phyloP scores from a whole-genome alignment of 2,888 invertebrate species.

The Caenorhabditis doughertyi region DNA sequence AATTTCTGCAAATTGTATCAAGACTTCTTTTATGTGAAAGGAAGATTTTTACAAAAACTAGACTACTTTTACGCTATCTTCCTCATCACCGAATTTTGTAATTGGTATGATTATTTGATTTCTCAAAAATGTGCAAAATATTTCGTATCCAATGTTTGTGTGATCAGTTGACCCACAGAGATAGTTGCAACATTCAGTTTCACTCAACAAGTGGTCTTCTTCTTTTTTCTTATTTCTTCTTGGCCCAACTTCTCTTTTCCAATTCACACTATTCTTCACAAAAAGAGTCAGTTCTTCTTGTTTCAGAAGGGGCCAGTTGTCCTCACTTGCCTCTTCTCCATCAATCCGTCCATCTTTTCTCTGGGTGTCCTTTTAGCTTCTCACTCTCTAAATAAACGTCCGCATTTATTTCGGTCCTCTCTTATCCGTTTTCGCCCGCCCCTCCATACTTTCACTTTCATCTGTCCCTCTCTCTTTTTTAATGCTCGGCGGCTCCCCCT shows the following conservation, averaged over 20 bases:
- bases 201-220: slow-evolving; percentile 11
- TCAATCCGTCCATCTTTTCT: slow-evolving; percentile 58
- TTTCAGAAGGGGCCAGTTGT: slow-evolving; percentile 52
- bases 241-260: slow-evolving; percentile 10
- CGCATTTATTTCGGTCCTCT: slow-evolving; percentile 55
- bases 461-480: slow-evolving; percentile 36
- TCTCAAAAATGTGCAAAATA: not conserved
- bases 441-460: slow-evolving; percentile 45
- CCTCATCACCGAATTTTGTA: too few species aligned
- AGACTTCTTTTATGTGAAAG: too few species aligned
- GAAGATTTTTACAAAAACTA: too few species aligned
- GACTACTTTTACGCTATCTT: too few species aligned
- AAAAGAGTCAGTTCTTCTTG: slow-evolving; percentile 19
- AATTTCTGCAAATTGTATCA: too few species aligned
- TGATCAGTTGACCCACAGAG: slow-evolving; percentile 20
- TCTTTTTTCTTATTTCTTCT: not conserved
- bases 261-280: slow-evolving; percentile 23
- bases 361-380: slow-evolving; percentile 31
- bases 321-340: slow-evolving; percentile 48
- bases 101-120: not conserved
- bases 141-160: not conserved
- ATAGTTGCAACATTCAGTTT: slow-evolving; percentile 25
- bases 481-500: slow-evolving; percentile 30
- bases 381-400: slow-evolving; percentile 37
- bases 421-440: slow-evolving; percentile 32